Conservation (phyloP, 2,113 vertebrate species). For the Hippocampus comes region DNA sequence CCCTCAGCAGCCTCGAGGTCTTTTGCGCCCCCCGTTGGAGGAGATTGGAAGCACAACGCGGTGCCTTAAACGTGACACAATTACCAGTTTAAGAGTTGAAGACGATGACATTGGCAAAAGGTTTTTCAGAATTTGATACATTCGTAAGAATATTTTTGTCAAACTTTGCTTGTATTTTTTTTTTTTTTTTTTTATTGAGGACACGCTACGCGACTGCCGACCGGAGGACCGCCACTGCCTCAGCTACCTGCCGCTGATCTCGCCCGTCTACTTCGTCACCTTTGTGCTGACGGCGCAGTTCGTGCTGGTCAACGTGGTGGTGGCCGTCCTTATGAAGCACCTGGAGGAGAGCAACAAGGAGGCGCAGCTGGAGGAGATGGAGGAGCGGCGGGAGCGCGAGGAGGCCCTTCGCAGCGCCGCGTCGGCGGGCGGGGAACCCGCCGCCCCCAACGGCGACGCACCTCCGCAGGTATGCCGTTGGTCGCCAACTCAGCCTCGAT, state of each 20-base stretch:
- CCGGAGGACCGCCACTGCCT: slow-evolving; percentile 88
- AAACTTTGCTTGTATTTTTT: not conserved
- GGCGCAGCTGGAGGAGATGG: slow-evolving; percentile 88
- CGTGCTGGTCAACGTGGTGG: slow-evolving; percentile 95
- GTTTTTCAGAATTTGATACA: not conserved
- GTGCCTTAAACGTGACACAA: not conserved
- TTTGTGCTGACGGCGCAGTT: slow-evolving; percentile 97
- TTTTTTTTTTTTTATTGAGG: slow-evolving; percentile 63
- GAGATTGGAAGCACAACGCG: too few species aligned
- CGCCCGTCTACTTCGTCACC: slow-evolving; percentile 94
- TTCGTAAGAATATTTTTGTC: not conserved
- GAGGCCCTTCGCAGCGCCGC: slow-evolving; percentile 65
- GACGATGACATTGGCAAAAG: not conserved
- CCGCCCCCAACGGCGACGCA: slow-evolving; percentile 21
- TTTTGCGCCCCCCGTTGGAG: too few species aligned
- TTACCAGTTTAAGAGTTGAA: not conserved
- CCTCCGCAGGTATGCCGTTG: slow-evolving; percentile 48
- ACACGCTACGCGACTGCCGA: slow-evolving; percentile 89
- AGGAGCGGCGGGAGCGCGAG: slow-evolving; percentile 82
- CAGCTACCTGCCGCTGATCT: slow-evolving; percentile 91
- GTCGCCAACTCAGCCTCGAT: too few species aligned
- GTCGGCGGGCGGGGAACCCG: slow-evolving; percentile 32
- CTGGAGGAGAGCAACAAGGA: slow-evolving; percentile 98
- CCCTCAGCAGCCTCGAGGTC: too few species aligned
- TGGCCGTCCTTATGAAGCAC: slow-evolving; percentile 98